Base-by-base conservation (phyloP, 2,797 vertebrate species). In the Selene dorsalis region DNA sequence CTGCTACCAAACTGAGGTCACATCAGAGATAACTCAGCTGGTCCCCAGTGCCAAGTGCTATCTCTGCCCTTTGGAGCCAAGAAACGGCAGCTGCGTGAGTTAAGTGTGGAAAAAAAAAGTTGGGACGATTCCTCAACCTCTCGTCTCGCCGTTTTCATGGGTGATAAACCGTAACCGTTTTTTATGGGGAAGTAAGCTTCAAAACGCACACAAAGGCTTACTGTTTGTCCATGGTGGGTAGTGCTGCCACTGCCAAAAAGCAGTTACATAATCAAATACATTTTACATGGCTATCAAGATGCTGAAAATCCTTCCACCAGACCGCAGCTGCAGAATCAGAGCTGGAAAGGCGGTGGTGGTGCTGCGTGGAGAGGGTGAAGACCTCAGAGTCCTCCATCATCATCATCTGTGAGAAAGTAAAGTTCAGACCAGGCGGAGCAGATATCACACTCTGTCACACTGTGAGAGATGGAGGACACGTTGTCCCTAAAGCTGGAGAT, bases 11-110 rank as follows among this genome's bases (percentile, higher is more conserved):
- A n/a, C 50, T 55, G 47, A 76, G 45, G 67, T 73, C 60, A 22
- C 56, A 69, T 74, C 47, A 45, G 50, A 85, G 65, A 69, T n/a
- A 24, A 35, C 53, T 56, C 73, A 61, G 76, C 70, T 67, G 69
- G 60, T 65, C 66, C 50, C 28, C 17, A 4, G 43, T 1, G 43
- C 35, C 0, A 13, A 67, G 32, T 6, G 28, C 47, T 16, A 9
- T n/a, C 6, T 52, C 77, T 22, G 71, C 58, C 43, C 10, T 43
- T 69, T 45, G 79, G 22, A 45, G 22, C 56, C 24, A 58, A 58
- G 12, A 50, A 72, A 47, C 68, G 45, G 32, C 69, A 76, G 78
- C 73, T 67, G 73, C 59, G 45, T 17, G 24, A 6, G 24, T 2
- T 5, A 67, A 67, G 14, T 6, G 55, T 30, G 47, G 16, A 70